Conservation (phyloP, 2,888 invertebrate species). For the Cremastobaeus sp. region DNA sequence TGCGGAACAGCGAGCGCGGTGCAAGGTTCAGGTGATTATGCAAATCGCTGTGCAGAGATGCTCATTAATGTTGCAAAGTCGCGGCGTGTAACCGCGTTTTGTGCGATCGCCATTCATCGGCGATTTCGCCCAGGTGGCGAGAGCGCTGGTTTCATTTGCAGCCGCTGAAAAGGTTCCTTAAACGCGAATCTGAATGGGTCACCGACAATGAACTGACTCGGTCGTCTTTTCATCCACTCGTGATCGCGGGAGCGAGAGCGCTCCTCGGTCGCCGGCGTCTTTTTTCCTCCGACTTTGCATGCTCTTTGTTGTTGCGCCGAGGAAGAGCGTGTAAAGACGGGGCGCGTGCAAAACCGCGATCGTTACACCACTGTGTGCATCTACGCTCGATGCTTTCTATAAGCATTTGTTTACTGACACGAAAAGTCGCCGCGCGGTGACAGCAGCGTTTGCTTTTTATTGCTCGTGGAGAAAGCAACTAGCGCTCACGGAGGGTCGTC, state of each 20-base stretch:
- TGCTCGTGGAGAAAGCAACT: conserved; percentile 29
- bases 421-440: conserved; percentile 44
- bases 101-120: no score
- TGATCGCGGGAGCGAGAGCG: neutral
- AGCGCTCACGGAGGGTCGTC: conserved; percentile 10
- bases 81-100: no score
- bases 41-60: no score
- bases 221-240: conserved; percentile 21
- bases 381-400: conserved; percentile 39
- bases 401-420: conserved; percentile 51
- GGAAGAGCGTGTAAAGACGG: conserved; percentile 35
- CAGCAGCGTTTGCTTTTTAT: conserved; percentile 36
- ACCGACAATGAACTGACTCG: conserved; percentile 22
- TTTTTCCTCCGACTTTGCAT: conserved; percentile 23
- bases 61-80: no score
- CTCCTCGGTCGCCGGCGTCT: conserved; percentile 4
- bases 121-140: neutral
- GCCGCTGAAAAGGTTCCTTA: conserved; percentile 29
- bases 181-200: conserved; percentile 33
- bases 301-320: conserved; percentile 28
- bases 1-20: no score
- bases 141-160: neutral
- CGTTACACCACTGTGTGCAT: conserved; percentile 29
- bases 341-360: conserved; percentile 44
- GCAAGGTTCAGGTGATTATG: no score